A percentile compares a stretch with the other conserved stretches of the same genome.
phyloP scores from a whole-genome alignment of 2,113 vertebrate genomes.

The Carettochelys insculpta region DNA sequence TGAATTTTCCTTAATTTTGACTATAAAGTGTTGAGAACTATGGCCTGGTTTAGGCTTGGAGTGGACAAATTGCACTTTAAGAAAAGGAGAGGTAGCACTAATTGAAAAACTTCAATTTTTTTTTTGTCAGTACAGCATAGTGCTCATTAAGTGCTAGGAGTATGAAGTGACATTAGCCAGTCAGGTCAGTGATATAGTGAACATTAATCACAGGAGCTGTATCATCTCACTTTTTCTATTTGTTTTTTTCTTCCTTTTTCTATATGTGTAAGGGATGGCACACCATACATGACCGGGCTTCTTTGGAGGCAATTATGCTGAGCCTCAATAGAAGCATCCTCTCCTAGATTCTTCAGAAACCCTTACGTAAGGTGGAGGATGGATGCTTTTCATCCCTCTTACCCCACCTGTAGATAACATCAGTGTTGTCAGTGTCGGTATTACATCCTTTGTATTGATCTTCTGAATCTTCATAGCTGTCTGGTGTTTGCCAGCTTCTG shows the following conservation, averaged over 20 bases:
- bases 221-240: background rate
- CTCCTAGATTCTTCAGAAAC: background rate
- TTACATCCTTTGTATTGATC: background rate
- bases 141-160: background rate
- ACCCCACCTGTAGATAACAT: background rate
- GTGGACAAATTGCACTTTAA: background rate
- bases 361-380: background rate
- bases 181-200: background rate
- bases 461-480: too few relatives aligned
- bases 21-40: background rate
- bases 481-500: too few relatives aligned
- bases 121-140: background rate
- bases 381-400: background rate
- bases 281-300: background rate
- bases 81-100: constrained; percentile 7
- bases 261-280: background rate
- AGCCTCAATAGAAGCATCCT: background rate
- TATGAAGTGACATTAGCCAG: background rate
- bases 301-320: background rate
- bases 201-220: background rate
- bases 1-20: background rate
- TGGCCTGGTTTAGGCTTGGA: constrained; percentile 10
- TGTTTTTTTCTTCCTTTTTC: background rate
- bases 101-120: background rate
- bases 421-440: background rate